These are phyloP conservation scores for Gopherus flavomarginatus DNA, from an alignment of 2,113 vertebrate genomes.

Conservation along the genomic window DNA sequence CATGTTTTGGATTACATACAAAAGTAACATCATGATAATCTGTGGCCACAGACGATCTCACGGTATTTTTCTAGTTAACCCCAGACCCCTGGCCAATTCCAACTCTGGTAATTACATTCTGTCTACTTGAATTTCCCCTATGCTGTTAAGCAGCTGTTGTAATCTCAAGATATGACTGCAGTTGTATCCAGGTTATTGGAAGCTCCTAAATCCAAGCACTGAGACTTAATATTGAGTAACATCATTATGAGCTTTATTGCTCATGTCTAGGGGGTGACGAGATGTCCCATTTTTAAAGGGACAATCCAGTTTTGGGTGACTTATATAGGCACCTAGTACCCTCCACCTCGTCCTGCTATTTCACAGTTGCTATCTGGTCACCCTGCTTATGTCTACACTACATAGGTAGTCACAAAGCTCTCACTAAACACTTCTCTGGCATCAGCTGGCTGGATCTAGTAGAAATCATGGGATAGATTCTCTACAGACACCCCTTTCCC, in stretches of 20 bases:
- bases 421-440: neutral
- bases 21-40: neutral
- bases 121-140: neutral
- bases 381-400: neutral
- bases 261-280: neutral
- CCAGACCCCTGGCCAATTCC: neutral
- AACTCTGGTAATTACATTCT: slow-evolving; percentile 14
- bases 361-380: too few species aligned
- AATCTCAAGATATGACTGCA: neutral
- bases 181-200: neutral
- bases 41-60: neutral
- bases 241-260: neutral
- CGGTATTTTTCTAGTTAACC: neutral
- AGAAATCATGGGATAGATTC: neutral
- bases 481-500: neutral
- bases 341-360: too few species aligned
- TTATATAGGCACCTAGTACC: too few species aligned
- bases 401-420: neutral
- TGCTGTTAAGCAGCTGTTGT: neutral
- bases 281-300: too few species aligned
- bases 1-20: neutral
- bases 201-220: neutral
- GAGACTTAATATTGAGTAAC: neutral
- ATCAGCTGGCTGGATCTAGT: neutral
- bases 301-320: too few species aligned